Conservation (phyloP, 2,888 invertebrate genomes). For the Cephus pulcher region DNA sequence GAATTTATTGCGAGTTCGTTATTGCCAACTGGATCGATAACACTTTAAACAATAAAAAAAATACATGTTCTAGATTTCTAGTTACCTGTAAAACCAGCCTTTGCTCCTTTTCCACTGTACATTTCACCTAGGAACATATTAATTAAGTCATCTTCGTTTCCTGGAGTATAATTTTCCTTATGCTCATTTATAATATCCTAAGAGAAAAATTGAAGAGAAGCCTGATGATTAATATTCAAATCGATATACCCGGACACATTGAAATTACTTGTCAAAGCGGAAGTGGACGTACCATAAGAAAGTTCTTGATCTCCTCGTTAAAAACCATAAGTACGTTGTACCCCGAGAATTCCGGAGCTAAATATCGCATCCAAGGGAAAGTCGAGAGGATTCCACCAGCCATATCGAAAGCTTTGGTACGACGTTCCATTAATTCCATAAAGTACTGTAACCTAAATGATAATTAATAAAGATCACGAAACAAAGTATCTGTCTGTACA, state of each 20-base stretch:
- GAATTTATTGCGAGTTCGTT: neutral
- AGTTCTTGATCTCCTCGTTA: slow-evolving; percentile 69
- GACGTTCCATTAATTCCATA: slow-evolving; percentile 50
- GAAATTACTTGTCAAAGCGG: slow-evolving; percentile 12
- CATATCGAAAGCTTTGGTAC: slow-evolving; percentile 65
- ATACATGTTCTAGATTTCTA: neutral
- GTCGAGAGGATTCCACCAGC: slow-evolving; percentile 71
- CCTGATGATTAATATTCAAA: slow-evolving; percentile 11
- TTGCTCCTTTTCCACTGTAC: slow-evolving; percentile 56
- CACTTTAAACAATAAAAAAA: neutral
- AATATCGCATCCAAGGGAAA: slow-evolving; percentile 73
- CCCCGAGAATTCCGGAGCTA: slow-evolving; percentile 73
- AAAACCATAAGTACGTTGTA: slow-evolving; percentile 71
- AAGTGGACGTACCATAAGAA: slow-evolving; percentile 67
- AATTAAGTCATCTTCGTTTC: slow-evolving; percentile 71
- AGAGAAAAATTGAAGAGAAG: slow-evolving; percentile 9
- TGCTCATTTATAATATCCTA: slow-evolving; percentile 72
- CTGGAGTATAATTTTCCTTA: slow-evolving; percentile 65
- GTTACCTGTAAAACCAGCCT: slow-evolving; percentile 67
- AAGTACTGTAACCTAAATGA: slow-evolving; percentile 48
- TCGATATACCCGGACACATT: neutral
- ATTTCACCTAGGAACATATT: slow-evolving; percentile 75
- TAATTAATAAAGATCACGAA: neutral
- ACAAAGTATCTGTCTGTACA: neutral
- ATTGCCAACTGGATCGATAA: neutral